These are phyloP conservation scores for Nyctibius grandis DNA, from an alignment of 2,797 vertebrate genomes.

Conservation along the genomic window DNA sequence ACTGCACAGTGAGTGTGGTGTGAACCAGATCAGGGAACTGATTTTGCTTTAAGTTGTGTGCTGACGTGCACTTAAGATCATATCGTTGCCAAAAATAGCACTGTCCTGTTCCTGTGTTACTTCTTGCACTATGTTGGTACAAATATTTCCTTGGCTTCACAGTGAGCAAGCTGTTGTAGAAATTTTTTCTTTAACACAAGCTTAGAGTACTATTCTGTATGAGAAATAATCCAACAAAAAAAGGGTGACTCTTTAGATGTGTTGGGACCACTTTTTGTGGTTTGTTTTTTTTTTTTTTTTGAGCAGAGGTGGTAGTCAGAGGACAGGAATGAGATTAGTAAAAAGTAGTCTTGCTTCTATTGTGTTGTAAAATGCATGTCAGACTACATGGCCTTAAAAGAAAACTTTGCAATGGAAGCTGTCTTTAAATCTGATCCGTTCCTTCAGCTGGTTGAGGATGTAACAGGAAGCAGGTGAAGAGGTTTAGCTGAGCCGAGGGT, in stretches of 20 bases:
- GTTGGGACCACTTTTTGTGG: background rate
- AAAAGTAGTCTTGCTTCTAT: background rate
- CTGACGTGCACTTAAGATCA: background rate
- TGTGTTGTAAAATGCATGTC: background rate
- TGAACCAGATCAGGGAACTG: background rate
- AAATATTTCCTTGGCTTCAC: background rate
- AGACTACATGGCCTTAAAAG: background rate
- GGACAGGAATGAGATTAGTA: background rate
- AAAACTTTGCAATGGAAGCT: background rate
- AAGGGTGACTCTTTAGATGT: background rate
- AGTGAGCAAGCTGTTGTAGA: no score
- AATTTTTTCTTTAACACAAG: no score
- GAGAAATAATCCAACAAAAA: background rate
- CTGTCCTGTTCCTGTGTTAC: constrained; percentile 26
- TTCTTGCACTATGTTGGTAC: constrained; percentile 17
- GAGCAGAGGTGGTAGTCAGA: background rate
- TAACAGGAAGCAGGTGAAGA: background rate
- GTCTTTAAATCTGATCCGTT: background rate
- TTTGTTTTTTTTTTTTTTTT: background rate
- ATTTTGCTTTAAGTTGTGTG: background rate
- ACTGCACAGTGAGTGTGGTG: fast-evolving
- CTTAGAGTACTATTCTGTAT: background rate
- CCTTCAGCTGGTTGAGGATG: background rate
- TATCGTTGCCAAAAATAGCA: constrained; percentile 37
- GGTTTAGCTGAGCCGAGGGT: background rate